Conservation (phyloP, 1,140 invertebrate species). For the Hyles vespertilio region DNA sequence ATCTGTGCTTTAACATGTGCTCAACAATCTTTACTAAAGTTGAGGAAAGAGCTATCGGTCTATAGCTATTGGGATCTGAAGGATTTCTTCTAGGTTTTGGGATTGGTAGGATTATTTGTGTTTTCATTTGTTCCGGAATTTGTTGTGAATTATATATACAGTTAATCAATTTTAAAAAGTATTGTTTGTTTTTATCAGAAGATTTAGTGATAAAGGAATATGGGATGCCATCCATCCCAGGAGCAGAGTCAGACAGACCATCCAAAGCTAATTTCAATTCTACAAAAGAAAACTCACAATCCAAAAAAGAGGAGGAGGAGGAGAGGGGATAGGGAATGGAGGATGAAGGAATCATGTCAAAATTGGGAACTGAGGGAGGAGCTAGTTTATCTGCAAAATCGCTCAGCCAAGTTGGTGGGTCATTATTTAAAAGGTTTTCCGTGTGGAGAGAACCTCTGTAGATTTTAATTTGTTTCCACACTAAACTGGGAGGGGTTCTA, state of each 20-base stretch:
- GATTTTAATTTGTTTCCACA: not conserved
- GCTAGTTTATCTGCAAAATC: slow-evolving; percentile 23
- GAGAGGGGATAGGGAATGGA: not conserved
- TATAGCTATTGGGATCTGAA: not conserved
- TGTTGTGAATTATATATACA: slow-evolving; percentile 3
- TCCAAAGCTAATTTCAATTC: slow-evolving; percentile 10
- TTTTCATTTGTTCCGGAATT: no score
- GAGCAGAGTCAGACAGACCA: slow-evolving; percentile 14
- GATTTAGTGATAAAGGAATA: slow-evolving; percentile 15
- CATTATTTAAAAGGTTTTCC: not conserved
- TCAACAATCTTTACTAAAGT: slow-evolving; percentile 14
- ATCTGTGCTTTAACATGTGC: slow-evolving; percentile 18
- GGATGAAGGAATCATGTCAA: not conserved
- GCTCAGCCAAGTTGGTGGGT: slow-evolving; percentile 12
- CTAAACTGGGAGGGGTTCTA: not conserved
- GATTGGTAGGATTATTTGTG: slow-evolving; percentile 13
- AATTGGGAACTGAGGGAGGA: slow-evolving; percentile 19
- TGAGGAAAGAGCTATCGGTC: slow-evolving; percentile 13
- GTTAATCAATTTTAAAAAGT: slow-evolving; percentile 20
- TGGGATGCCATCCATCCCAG: slow-evolving; percentile 20
- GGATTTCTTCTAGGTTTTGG: slow-evolving; percentile 9
- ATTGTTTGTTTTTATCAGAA: slow-evolving; percentile 1
- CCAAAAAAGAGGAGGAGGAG: not conserved
- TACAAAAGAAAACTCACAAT: slow-evolving; percentile 6
- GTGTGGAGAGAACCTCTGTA: slow-evolving; percentile 12